Evolutionary conservation across 2,113 vertebrate genomes (phyloP).

Genomic region (Calidris pugnax): DNA sequence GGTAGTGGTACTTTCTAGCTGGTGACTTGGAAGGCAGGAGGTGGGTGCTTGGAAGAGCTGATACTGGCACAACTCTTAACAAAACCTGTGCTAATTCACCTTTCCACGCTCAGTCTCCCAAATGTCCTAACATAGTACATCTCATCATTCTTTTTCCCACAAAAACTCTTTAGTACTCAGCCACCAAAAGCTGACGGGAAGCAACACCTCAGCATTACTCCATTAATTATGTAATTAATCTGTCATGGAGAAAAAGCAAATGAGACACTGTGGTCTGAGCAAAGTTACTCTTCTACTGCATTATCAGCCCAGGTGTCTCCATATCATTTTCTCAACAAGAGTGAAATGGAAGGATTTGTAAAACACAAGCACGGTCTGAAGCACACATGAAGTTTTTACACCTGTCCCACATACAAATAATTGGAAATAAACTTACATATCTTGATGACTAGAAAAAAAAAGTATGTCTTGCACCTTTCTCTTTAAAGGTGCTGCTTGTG

Average conservation of each 20-base stretch:
- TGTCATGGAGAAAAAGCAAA: not conserved
- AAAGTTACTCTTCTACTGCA: not conserved
- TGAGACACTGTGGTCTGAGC: not conserved
- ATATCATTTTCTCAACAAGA: not conserved
- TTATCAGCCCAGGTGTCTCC: not conserved
- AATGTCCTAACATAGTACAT: not conserved
- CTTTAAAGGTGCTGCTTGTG: not conserved
- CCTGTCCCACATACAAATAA: not conserved
- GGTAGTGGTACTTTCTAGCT: not conserved
- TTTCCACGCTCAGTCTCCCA: not conserved
- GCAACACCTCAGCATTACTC: not conserved
- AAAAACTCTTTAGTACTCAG: not conserved
- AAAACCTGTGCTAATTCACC: not conserved
- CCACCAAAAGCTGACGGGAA: not conserved
- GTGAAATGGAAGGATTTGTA: not conserved
- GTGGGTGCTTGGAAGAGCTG: not conserved
- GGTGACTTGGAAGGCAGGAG: not conserved
- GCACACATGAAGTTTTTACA: not conserved
- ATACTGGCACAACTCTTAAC: not conserved
- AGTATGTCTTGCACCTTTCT: not conserved
- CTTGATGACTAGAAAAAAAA: not conserved
- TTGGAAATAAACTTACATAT: not conserved
- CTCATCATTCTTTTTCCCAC: not conserved
- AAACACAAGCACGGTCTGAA: not conserved
- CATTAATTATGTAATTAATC: accelerated